Evolutionary conservation across 2,113 vertebrate genomes (phyloP).

Genomic region (Notiomystis cincta): DNA sequence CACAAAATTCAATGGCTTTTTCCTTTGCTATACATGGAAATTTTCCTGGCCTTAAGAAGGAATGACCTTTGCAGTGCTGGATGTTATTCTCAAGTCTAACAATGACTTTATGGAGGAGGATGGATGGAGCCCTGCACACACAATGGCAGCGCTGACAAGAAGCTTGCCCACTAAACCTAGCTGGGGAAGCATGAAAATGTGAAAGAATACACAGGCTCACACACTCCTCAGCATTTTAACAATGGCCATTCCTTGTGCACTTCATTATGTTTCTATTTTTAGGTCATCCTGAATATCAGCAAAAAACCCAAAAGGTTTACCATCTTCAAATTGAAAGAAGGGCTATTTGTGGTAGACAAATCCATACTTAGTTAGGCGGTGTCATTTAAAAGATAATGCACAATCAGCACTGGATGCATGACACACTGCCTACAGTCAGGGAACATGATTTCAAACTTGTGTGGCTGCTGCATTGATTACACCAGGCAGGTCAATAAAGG

Average conservation of each 20-base stretch:
- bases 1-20: background rate
- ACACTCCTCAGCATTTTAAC: background rate
- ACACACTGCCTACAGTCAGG: slow-evolving; percentile 9
- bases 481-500: slow-evolving; percentile 77
- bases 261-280: slow-evolving; percentile 41
- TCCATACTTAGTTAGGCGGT: slow-evolving; percentile 65
- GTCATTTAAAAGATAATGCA: slow-evolving; percentile 70
- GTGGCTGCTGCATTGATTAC: slow-evolving; percentile 79
- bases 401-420: slow-evolving; percentile 61
- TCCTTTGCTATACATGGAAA: background rate
- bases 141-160: background rate
- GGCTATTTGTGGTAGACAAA: background rate
- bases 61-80: background rate
- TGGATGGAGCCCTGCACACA: background rate
- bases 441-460: slow-evolving; percentile 73
- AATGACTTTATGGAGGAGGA: background rate
- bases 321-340: background rate
- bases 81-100: background rate
- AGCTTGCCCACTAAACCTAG: background rate
- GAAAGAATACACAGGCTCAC: background rate
- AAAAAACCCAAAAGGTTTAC: background rate
- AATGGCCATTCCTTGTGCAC: background rate
- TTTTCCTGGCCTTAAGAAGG: background rate
- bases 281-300: background rate
- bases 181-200: background rate